These are phyloP conservation scores for Dryobotodes eremita DNA, from an alignment of 2,888 invertebrate genomes.

Conservation along the genomic window DNA sequence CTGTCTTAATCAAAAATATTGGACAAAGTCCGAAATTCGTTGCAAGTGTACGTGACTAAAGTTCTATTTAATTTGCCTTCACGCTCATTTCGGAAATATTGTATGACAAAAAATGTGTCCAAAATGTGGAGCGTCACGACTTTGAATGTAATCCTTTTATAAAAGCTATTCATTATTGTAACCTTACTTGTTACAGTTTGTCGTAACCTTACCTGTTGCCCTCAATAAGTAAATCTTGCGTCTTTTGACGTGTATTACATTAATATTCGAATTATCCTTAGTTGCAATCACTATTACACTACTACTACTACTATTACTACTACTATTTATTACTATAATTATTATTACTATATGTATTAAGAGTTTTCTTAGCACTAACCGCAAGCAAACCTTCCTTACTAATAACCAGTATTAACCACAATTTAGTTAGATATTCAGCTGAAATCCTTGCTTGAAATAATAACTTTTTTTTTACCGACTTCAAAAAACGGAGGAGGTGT, in stretches of 20 bases:
- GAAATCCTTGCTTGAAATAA: neutral
- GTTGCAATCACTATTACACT: neutral
- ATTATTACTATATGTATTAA: neutral
- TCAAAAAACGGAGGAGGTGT: too few species aligned
- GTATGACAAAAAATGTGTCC: constrained; percentile 41
- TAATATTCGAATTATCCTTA: neutral
- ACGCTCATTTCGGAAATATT: constrained; percentile 51
- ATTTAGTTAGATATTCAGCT: neutral
- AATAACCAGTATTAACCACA: neutral
- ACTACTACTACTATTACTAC: too few species aligned
- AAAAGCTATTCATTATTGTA: constrained; percentile 36
- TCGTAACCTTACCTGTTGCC: constrained; percentile 43
- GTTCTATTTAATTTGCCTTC: constrained; percentile 46
- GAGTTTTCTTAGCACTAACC: constrained; percentile 1
- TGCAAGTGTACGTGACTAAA: constrained; percentile 51
- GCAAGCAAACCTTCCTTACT: constrained; percentile 8
- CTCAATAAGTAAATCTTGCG: constrained; percentile 37
- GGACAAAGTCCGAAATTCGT: constrained; percentile 25
- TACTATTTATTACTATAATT: too few species aligned
- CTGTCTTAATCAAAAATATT: constrained; percentile 30
- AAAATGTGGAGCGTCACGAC: constrained; percentile 55
- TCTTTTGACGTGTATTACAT: constrained; percentile 1
- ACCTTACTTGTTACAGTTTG: constrained; percentile 31
- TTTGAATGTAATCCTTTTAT: constrained; percentile 52
- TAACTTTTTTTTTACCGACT: neutral